Evolutionary conservation across 1,140 invertebrate genomes (phyloP), one percentile per base, ranked within the genome.

Genomic region (Potamilus streckersoni): DNA sequence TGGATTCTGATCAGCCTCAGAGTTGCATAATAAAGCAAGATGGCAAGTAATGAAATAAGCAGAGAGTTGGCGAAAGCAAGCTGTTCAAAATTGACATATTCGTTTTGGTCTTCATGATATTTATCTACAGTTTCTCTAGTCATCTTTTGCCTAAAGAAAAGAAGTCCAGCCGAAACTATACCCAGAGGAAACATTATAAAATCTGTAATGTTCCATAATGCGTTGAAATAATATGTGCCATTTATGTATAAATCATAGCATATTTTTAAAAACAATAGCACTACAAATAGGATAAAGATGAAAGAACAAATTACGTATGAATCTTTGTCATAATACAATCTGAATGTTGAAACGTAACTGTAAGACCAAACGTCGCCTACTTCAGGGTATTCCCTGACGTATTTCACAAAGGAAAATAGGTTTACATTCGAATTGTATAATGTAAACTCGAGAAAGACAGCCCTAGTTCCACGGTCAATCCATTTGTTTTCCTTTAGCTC

Each of bases 381-480:
- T 38, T 91, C 90, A 23, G 90, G 78, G 78, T 91, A 91, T 78
- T 92, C 91, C 4, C 71, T 69, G 12, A 82, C 66, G 62, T 80
- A 74, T 58, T 67, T 71, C 1, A 74, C 63, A n/a, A 76, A 75
- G 0, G 76, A 23, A 68, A 85, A 80, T 57, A 86, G 61, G 57
- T 85, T 84, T 0, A 74, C 71, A 62, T 84, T 80, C 11, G 91
- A 88, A 81, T 92, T 92, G 76, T 92, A 92, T 1, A 91, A 81
- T 14, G 91, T 90, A 76, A 91, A 91, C 69, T 92, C 91, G 2
- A 90, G 78, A 73, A 92, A 88, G 31, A 92, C 82, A 3, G 91
- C 91, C 75, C 91, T 79, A 8, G 92, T 91, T 27, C 84, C 70
- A 27, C 83, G 74, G 76, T 92, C 91, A n/a, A 91, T 88, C 91